Base-by-base conservation (phyloP, 2,113 vertebrate genomes). In the Microcebus lehilahytsara region DNA sequence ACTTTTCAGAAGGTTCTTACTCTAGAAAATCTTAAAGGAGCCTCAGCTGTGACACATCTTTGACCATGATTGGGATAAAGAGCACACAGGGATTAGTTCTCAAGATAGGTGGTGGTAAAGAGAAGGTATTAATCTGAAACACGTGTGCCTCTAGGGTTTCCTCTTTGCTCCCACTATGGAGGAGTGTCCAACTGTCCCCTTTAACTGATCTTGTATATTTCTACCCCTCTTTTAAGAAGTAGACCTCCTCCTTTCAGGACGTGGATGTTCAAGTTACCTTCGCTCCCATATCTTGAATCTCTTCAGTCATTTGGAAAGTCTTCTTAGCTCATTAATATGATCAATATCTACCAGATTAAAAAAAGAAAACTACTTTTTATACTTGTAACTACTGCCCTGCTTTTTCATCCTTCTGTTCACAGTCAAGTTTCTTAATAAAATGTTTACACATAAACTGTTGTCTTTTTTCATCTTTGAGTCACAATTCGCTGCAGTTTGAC, bases 61-160 rank as follows among this genome's bases (percentile, higher is more conserved):
- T 87, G 60, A n/a, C 22, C 3, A 30, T 46, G 49, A 87, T 2
- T 58, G 12, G 66, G 16, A 75, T 2, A 75, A n/a, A 37, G 12
- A 90, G 13, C 37, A 32, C 2, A 6, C 25, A 5, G 30, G 25
- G 30, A 69, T 58, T 16, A 19, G 9, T 37, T 78, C 17, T 32
- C 37, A 30, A 14, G 0, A 40, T 27, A 60, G 12, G 27, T 32
- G 22, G 37, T 72, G 5, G 9, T 19, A 0, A n/a, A n/a, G 7
- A 9, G 37, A 51, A 60, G 53, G 2, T 46, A 8, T 85, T 46
- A 14, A 8, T 46, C 34, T 51, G 34, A 46, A 49, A 46, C 37
- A 58, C 6, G 2, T 0, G 1, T 23, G 9, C 4, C 9, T 56
- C 46, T 46, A 56, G 22, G 22, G 0, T 32, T 46, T 81, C 34